Base-by-base conservation (phyloP, 2,797 vertebrate genomes). In the Dallia pectoralis region DNA sequence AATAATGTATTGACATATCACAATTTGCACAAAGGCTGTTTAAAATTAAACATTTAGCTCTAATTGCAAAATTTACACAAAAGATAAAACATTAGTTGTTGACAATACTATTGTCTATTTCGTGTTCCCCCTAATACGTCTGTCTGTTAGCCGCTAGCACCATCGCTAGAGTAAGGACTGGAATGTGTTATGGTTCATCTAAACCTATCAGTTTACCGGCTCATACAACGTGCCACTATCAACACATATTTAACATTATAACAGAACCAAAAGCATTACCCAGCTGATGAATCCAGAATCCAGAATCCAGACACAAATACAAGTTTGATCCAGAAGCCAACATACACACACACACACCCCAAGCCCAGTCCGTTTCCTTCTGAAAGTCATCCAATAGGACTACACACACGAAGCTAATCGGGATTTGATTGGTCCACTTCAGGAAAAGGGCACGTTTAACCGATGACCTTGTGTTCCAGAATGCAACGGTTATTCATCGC, bases 371-470 rank as follows among this genome's bases (percentile, higher is more conserved):
- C 27, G 69, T 73, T 79, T 80, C 76, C 74, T 40, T 61, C 53
- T 53, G 30, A 33, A 30, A 6, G 8, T 36, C 12, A 27, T 29
- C 89, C 85, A 89, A 87, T 88, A 76, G 67, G 5, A 47, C 22
- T 18, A 16, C 44, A 33, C n/a, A 64, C 7, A 4, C 18, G 59
- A 53, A 14, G 1, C 44, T 25, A 25, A 32, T n/a, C 47, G 49
- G 3, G 16, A 12, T 64, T 4, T 47, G 67, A 91, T 90, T 90
- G 88, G 91, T 79, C 82, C 77, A 82, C 77, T 83, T 85, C 79
- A 83, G 51, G 71, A 73, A 29, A 49, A 15, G 53, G 22, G 33
- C 15, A 22, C 2, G 4, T 32, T 71, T 29, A 16, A 18, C 47
- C 0, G 1, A 48, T 29, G 18, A 70, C 62, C 6, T 19, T 16